These are phyloP conservation scores for Epirrhoe tristata DNA, from an alignment of 2,888 invertebrate species.

Conservation along the genomic window DNA sequence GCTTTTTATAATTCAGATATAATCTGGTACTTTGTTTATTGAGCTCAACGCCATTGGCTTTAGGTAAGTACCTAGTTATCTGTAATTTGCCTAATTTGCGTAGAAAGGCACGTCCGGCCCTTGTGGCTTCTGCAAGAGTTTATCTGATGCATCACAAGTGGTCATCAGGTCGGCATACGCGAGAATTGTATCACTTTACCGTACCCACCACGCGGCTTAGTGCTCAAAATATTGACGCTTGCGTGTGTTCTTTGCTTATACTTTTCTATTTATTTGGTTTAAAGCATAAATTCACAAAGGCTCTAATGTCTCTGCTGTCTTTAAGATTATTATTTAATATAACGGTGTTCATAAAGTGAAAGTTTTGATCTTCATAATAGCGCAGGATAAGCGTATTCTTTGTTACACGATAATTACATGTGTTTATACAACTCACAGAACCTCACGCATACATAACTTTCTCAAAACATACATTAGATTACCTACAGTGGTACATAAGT, in stretches of 20 bases:
- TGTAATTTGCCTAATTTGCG: constrained; percentile 1
- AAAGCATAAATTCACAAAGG: no score
- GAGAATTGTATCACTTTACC: neutral
- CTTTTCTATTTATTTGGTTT: no score
- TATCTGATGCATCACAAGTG: neutral
- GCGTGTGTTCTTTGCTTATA: no score
- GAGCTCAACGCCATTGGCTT: neutral
- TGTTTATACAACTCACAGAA: constrained; percentile 13
- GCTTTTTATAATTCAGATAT: neutral
- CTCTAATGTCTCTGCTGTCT: no score
- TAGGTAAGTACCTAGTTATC: neutral
- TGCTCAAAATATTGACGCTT: no score
- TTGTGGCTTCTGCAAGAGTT: neutral
- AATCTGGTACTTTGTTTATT: neutral
- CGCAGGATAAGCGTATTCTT: constrained; percentile 30
- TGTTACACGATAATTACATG: constrained; percentile 25
- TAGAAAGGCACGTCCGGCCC: neutral
- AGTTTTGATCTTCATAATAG: constrained; percentile 27
- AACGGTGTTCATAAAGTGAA: constrained; percentile 14
- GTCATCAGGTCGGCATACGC: neutral
- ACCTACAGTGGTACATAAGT: neutral
- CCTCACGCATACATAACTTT: constrained; percentile 19
- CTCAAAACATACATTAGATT: constrained; percentile 22
- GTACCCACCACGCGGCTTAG: neutral
- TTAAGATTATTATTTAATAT: neutral